Evolutionary conservation across 2,888 invertebrate genomes (phyloP), one percentile per base, ranked within the genome.

Genomic region (Steinernema hermaphroditum): DNA sequence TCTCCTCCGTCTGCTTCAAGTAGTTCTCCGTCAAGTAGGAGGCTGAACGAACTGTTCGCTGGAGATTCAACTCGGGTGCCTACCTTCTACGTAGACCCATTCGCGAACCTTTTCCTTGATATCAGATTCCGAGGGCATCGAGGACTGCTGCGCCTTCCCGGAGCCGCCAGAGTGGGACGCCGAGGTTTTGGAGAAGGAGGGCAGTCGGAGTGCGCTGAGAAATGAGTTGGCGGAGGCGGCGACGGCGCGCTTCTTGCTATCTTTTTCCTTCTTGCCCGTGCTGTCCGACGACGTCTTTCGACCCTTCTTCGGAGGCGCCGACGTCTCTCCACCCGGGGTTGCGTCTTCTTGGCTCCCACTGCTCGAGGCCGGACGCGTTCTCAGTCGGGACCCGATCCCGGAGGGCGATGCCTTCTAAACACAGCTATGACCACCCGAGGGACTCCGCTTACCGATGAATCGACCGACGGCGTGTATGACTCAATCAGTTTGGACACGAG

Each of bases 71-170:
- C 16, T 19, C 2, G 24, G 6, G 34, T 6, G 41, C 69, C 12
- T 29, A 75, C 75, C 73, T 54, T 76, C 75, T 62, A 74, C 74
- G 69, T 76, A 72, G 43, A 78, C 75, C 78, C 78, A 78, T 4
- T 70, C 44, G n/a, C 75, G 49, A 46, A 76, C 46, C 49, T 72
- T 73, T 29, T 75, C 76, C 70, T 74, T 78, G 46, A 72, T 54
- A 62, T 72, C 62, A 41, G 62, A 41, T 9, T 49, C 49, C 1
- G 44, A 46, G 0, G 34, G 14, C 14, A 43, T 54, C 22, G 68
- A 2, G 27, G 57, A 22, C 14, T 22, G 54, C 24, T 43, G 27
- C 27, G 50, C 19, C 19, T 46, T 22, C 14, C 34, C 57, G 43
- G 49, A n/a, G 27, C 24, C 57, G 19, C 44, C 22, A 1, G 50